These are phyloP conservation scores for Blomia tropicalis DNA, from an alignment of 2,888 invertebrate species.

Conservation along the genomic window DNA sequence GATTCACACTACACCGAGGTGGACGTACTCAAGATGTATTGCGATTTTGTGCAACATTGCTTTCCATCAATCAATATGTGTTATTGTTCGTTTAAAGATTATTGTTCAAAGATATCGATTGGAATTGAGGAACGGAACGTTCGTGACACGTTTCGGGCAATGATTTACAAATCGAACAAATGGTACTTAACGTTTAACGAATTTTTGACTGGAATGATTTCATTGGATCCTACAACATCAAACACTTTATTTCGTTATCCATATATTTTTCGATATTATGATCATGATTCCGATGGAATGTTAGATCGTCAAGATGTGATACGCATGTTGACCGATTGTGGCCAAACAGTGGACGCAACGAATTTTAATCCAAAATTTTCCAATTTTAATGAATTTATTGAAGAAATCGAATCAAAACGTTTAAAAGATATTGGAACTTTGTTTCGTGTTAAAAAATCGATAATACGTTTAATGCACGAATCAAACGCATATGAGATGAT, in stretches of 20 bases:
- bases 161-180: neutral
- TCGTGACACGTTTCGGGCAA: neutral
- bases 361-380: too few species aligned
- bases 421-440: neutral
- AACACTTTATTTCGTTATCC: neutral
- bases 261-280: conserved; percentile 1
- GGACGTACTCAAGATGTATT: neutral
- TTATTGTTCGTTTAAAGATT: neutral
- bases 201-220: neutral
- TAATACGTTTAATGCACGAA: neutral
- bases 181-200: neutral
- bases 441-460: neutral
- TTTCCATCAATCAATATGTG: neutral
- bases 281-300: neutral
- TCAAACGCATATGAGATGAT: neutral
- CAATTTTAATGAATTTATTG: neutral
- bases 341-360: neutral
- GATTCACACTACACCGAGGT: neutral
- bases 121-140: neutral
- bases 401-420: neutral
- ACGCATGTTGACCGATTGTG: neutral
- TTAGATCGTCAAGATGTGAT: neutral
- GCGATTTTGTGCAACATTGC: conserved; percentile 14
- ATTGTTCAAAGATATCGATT: neutral
- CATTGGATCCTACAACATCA: neutral